A percentile compares a stretch with the other conserved stretches of the same genome.
Evolutionary conservation across 2,888 invertebrate species (phyloP).

Genomic region (Seira musarum): DNA sequence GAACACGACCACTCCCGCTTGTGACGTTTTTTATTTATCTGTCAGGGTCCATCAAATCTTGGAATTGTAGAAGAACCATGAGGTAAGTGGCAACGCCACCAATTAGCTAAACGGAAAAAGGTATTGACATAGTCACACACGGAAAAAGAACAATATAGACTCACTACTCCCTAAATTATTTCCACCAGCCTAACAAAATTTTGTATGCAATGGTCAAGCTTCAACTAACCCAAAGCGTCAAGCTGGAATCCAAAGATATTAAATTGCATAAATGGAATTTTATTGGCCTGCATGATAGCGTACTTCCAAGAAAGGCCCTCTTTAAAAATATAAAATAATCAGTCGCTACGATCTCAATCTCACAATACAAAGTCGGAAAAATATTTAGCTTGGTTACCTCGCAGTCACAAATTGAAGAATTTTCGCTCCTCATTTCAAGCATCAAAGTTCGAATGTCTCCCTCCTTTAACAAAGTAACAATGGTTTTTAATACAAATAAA

Average conservation of each 20-base stretch:
- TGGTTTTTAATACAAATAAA: not conserved
- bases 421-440: not conserved
- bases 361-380: not conserved
- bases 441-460: constrained; percentile 19
- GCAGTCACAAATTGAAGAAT: not conserved
- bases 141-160: too few species aligned
- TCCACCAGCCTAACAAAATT: too few species aligned
- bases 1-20: too few species aligned
- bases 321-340: not conserved
- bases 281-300: constrained; percentile 33
- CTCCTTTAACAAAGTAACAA: constrained; percentile 17
- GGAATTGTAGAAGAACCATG: constrained; percentile 43
- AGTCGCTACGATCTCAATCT: not conserved
- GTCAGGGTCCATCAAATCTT: constrained; percentile 14
- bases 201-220: not conserved
- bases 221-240: constrained; percentile 33
- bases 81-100: constrained; percentile 46
- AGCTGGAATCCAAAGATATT: constrained; percentile 16
- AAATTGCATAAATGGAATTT: constrained; percentile 32
- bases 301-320: constrained; percentile 27
- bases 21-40: not conserved
- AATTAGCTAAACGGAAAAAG: constrained; percentile 28
- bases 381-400: not conserved
- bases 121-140: not conserved
- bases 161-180: too few species aligned